Evolutionary conservation across 2,797 vertebrate genomes (phyloP), one percentile per base, ranked within the genome.

Genomic region (Paratrypauchen microcephalus): DNA sequence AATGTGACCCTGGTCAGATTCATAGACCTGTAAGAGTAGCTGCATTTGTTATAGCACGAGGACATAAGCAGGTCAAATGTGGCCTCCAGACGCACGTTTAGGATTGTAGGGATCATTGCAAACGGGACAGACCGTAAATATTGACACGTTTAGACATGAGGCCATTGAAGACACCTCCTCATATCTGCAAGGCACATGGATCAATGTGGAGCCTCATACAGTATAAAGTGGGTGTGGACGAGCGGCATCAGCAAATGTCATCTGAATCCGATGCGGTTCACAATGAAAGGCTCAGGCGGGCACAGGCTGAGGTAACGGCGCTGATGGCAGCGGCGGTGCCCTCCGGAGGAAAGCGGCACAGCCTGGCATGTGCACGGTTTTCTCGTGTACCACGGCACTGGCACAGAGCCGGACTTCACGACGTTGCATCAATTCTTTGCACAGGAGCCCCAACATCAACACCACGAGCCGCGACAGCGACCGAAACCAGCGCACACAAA

Each of bases 211-310:
- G 71, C 81, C 58, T 78, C 76, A 15, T 23, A 62, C 62, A 26
- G 62, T 48, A 81, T 83, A 68, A 73, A 74, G 86, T 91, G 89
- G 89, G 90, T 89, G 90, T 91, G 89, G 90, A 91, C 88, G 63
- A 74, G 80, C 73, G 71, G 81, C 80, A 81, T 80, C 80, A 72
- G 75, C 74, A 66, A 78, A 70, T 73, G 78, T 72, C 76, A 83
- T 63, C 66, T 56, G 23, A 50, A 59, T 45, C 70, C 80, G n/a
- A 69, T 21, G 69, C 66, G 52, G 69, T 48, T 47, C 56, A 23
- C 65, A 72, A 56, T 68, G 4, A 55, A 55, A 65, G 2, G 65
- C 67, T 67, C 58, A 8, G 36, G 45, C 45, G 65, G 75, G 83
- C 74, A 79, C 2, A 73, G 59, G 64, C 57, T 65, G 69, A 41